Base-by-base conservation (phyloP, 23 tunicate species). In the Pegea sp. region DNA sequence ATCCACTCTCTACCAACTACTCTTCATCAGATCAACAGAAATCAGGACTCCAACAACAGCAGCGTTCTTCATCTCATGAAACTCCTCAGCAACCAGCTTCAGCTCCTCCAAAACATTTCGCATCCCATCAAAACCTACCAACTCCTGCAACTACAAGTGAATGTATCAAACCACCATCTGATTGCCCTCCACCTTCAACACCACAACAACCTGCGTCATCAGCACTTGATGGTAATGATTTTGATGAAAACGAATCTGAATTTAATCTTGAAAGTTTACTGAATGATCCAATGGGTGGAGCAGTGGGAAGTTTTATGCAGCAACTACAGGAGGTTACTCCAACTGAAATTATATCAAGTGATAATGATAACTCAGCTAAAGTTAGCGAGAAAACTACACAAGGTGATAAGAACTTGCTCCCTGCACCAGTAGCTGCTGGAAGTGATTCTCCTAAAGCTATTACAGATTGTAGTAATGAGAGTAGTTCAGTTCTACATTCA, bases 241-340 rank as follows among this genome's bases (percentile, higher is more conserved):
- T 74, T 59, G 72, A 59, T 21, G 46, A 38, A 8, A 16, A 38
- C 46, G 46, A 38, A 8, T 49, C 20, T 42, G 86, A 75, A 3
- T 81, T 81, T 49, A 72, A 72, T 59, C 44, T 84, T n/a, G 95
- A 84, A 49, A 84, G 70, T 56, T 28, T 81, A 19, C 54, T 81
- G 18, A 64, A 63, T 58, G 92, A 78, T 33, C 65, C 72, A 19
- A 29, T 51, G 38, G 75, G 52, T 32, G 59, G 54, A 4, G 66
- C 33, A 7, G 46, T 11, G 16, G 84, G 84, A 2, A 74, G 95
- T 54, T 73, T 84, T 24, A 68, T 84, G 84, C 76, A 84, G 58
- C 95, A 84, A 34, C 50, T 84, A 23, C 75, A 84, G 59, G 72
- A 59, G 20, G 70, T 56, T 1, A 48, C 62, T 2, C 95, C 95